Evolutionary conservation across 2,113 vertebrate genomes (phyloP).

Genomic region (Macaca nemestrina): DNA sequence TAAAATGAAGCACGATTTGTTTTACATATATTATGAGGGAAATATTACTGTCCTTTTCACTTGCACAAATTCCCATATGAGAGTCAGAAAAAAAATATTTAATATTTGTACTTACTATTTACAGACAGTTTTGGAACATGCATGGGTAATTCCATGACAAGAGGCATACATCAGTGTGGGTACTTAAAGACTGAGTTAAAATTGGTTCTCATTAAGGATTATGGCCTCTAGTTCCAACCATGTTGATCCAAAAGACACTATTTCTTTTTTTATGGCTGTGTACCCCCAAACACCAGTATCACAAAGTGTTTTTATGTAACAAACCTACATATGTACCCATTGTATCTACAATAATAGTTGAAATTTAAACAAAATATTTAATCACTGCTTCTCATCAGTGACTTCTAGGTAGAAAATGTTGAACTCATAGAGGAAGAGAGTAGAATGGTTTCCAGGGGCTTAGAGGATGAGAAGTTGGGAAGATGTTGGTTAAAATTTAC

Average conservation of each 20-base stretch:
- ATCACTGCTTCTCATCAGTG: neutral
- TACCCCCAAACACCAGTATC: too few relatives aligned
- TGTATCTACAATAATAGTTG: too few relatives aligned
- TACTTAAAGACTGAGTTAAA: neutral
- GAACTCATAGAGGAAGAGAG: neutral
- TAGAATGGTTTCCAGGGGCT: neutral
- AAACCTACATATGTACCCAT: too few relatives aligned
- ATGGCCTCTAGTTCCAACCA: too few relatives aligned
- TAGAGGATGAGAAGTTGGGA: rapidly evolving
- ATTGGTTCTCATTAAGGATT: neutral
- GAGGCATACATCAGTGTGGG: neutral
- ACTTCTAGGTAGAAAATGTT: neutral
- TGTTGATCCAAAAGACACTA: too few relatives aligned
- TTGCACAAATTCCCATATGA: neutral
- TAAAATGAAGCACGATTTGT: neutral
- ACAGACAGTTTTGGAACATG: neutral
- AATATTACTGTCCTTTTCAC: neutral
- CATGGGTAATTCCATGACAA: neutral
- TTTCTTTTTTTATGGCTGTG: too few relatives aligned
- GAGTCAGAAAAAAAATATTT: neutral
- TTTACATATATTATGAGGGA: neutral
- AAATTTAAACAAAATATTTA: too few relatives aligned
- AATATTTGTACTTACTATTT: neutral
- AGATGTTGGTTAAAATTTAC: neutral
- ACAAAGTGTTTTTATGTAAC: too few relatives aligned